These are phyloP conservation scores for Hyaena hyaena DNA, from an alignment of 2,113 vertebrate genomes.

Conservation along the genomic window DNA sequence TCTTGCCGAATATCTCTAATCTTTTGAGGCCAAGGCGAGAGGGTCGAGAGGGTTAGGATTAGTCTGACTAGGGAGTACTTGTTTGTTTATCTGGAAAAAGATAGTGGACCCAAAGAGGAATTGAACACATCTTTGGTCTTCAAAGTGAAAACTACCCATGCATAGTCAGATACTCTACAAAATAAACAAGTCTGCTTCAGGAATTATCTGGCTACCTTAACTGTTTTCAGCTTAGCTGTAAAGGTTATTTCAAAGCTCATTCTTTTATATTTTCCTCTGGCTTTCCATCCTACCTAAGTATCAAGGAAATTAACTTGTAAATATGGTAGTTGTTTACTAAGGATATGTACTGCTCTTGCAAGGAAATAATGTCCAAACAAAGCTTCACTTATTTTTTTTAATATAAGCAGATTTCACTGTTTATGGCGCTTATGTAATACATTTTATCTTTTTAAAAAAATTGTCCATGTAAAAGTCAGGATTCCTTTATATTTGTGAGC, in stretches of 20 bases:
- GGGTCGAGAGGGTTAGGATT: background rate
- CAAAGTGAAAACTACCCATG: slow-evolving; percentile 47
- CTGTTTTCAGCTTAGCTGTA: background rate
- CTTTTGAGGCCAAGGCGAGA: background rate
- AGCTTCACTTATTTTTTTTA: slow-evolving; percentile 79
- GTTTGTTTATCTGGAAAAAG: slow-evolving; percentile 41
- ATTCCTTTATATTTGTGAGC: slow-evolving; percentile 70
- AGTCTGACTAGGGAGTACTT: slow-evolving; percentile 42
- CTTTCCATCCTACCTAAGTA: slow-evolving; percentile 32
- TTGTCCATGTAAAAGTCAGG: slow-evolving; percentile 72
- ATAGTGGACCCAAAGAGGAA: slow-evolving; percentile 33
- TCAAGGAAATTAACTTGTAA: slow-evolving; percentile 63
- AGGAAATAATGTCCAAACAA: slow-evolving; percentile 78
- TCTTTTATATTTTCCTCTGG: slow-evolving; percentile 55
- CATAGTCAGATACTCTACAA: background rate
- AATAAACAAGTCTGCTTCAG: slow-evolving; percentile 50
- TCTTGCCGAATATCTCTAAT: background rate
- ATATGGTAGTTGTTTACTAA: slow-evolving; percentile 74
- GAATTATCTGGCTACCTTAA: slow-evolving; percentile 47
- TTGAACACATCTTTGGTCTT: slow-evolving; percentile 57
- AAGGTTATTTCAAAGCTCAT: slow-evolving; percentile 54
- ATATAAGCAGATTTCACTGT: slow-evolving; percentile 78
- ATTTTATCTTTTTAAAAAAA: slow-evolving; percentile 75
- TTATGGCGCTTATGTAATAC: slow-evolving; percentile 76
- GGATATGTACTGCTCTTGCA: slow-evolving; percentile 84